A percentile compares a stretch with the other conserved stretches of the same genome.
phyloP scores from a whole-genome alignment of 2,113 vertebrate genomes.

The Protobothrops flavoviridis region DNA sequence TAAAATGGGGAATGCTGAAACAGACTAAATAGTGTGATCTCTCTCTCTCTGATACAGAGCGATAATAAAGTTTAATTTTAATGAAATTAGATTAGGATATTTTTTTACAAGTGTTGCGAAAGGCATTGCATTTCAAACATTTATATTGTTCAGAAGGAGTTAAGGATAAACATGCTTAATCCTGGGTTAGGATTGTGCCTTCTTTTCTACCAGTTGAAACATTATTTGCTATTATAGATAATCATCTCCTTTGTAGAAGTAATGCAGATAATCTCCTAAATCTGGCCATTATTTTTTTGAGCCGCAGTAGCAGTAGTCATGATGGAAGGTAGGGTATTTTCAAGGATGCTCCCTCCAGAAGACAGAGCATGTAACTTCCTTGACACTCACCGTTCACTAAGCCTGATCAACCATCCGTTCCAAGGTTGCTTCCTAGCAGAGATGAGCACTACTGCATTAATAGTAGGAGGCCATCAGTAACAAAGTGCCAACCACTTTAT shows the following conservation, averaged over 20 bases:
- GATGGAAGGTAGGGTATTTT: neutral
- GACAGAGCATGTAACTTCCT: neutral
- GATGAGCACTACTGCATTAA: conserved; percentile 10
- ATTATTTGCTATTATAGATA: neutral
- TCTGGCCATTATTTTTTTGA: neutral
- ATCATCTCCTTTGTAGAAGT: neutral
- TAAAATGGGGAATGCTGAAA: neutral
- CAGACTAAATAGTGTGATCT: neutral
- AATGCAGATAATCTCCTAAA: neutral
- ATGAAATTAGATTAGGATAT: neutral
- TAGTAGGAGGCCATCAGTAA: conserved; percentile 14
- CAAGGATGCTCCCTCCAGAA: neutral
- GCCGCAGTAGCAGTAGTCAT: neutral
- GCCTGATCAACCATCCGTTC: conserved; percentile 14
- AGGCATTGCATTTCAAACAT: neutral
- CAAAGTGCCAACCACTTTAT: neutral
- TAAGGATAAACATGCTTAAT: neutral
- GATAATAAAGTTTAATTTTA: neutral
- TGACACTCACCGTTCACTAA: neutral
- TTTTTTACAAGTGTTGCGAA: neutral
- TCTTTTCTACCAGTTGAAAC: neutral
- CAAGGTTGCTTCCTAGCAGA: conserved; percentile 13
- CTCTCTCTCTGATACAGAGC: neutral
- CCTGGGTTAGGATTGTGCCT: neutral
- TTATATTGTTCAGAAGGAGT: neutral